These are phyloP conservation scores for Capricornis sumatraensis DNA, from an alignment of 2,113 vertebrate genomes.

Conservation along the genomic window DNA sequence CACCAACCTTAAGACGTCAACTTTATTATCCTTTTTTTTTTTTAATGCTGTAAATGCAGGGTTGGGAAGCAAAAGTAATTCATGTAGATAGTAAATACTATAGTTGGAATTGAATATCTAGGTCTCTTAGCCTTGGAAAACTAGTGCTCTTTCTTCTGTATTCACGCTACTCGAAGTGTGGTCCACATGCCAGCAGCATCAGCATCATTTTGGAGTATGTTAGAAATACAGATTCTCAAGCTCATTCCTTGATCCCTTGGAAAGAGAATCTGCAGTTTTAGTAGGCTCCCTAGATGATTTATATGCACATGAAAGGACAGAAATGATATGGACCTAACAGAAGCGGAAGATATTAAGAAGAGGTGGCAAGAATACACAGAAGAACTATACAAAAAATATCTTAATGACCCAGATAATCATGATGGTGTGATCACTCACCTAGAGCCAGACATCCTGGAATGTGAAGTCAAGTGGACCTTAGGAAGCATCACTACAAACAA, in stretches of 20 bases:
- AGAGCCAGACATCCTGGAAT: neutral
- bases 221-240: neutral
- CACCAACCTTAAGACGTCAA: neutral
- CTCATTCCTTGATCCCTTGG: neutral
- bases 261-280: neutral
- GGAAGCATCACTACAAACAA: neutral
- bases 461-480: neutral
- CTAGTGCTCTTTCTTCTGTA: neutral
- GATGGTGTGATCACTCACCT: neutral
- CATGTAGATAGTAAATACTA: neutral
- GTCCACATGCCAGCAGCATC: rapidly evolving
- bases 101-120: neutral
- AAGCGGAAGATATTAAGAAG: neutral
- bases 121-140: neutral
- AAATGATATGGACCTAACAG: neutral
- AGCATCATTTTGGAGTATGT: neutral
- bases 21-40: neutral
- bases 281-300: neutral
- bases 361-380: neutral
- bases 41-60: neutral
- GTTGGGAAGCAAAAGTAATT: neutral
- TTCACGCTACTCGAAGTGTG: neutral
- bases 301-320: neutral
- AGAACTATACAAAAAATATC: neutral
- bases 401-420: rapidly evolving